Percentiles rank a stretch among this genome's conserved stretches.
Conservation (phyloP, 2,797 vertebrate genomes). For the Enteromius unitaeniatus region DNA sequence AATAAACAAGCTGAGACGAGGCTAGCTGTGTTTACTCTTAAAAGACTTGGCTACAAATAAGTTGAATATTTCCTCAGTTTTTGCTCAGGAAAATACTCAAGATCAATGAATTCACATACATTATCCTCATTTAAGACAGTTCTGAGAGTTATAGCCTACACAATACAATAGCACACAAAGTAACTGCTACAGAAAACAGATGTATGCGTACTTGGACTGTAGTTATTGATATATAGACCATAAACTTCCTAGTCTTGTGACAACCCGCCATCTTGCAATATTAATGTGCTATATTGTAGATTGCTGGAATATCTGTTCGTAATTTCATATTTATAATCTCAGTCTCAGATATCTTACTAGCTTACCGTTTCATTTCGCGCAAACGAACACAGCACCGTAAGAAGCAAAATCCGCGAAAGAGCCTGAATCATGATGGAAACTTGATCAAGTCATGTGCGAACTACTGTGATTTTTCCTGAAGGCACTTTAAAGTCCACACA, state of each 20-base stretch:
- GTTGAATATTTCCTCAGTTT: not conserved
- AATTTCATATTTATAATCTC: not conserved
- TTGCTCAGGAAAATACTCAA: not conserved
- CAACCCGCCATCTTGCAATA: not conserved
- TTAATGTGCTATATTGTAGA: too few relatives aligned
- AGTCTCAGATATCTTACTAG: not conserved
- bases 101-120: not conserved
- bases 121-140: not conserved
- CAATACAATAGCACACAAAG: not conserved
- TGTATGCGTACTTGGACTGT: not conserved
- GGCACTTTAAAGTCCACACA: not conserved
- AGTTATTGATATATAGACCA: not conserved
- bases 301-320: not conserved
- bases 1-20: not conserved
- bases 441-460: not conserved
- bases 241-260: not conserved
- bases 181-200: not conserved
- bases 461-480: not conserved
- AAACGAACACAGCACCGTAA: not conserved
- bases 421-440: not conserved
- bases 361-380: not conserved
- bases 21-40: not conserved
- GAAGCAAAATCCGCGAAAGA: not conserved
- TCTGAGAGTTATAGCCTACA: not conserved
- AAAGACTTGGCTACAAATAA: not conserved